These are phyloP conservation scores for Opisthograptis luteolata DNA, from an alignment of 2,888 invertebrate species.

Conservation along the genomic window DNA sequence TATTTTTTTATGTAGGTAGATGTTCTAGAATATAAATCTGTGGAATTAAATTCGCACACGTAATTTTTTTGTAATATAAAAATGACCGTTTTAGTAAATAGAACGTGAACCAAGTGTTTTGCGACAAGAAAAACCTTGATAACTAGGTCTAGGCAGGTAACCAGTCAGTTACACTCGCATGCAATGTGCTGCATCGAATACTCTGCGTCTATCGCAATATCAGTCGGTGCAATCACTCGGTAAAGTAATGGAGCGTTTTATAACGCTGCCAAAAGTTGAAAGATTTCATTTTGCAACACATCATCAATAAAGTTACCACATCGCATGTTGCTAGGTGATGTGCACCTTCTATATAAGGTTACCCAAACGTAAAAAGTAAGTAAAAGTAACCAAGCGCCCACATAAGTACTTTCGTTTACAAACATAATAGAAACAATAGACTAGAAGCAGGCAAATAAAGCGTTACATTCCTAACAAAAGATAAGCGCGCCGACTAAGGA, in stretches of 20 bases:
- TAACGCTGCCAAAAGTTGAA: background rate
- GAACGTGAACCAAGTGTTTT: slow-evolving; percentile 2
- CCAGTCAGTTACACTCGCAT: slow-evolving; percentile 40
- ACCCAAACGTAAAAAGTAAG: background rate
- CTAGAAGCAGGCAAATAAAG: background rate
- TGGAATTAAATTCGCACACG: background rate
- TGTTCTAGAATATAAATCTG: background rate
- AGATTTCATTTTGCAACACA: slow-evolving; percentile 13
- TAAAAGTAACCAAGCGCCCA: slow-evolving; percentile 4
- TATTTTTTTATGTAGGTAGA: background rate
- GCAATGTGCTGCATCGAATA: slow-evolving; percentile 32
- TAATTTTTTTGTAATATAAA: background rate
- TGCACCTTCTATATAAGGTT: too few relatives aligned
- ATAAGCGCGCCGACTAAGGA: slow-evolving; percentile 16
- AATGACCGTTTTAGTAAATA: background rate
- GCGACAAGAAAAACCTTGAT: slow-evolving; percentile 38
- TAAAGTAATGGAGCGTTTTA: slow-evolving; percentile 2
- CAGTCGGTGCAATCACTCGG: slow-evolving; percentile 13
- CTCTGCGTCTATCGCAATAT: slow-evolving; percentile 21
- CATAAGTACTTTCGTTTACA: background rate
- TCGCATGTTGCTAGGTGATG: slow-evolving; percentile 11
- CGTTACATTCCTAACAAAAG: background rate
- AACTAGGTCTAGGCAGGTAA: slow-evolving; percentile 54
- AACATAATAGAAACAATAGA: background rate
- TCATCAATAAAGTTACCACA: slow-evolving; percentile 7